A percentile compares a stretch with the other conserved stretches of the same genome.
These are phyloP conservation scores for Heliocidaris erythrogramma DNA, from an alignment of 35 echinoderm and acorn worm species.

Conservation along the genomic window DNA sequence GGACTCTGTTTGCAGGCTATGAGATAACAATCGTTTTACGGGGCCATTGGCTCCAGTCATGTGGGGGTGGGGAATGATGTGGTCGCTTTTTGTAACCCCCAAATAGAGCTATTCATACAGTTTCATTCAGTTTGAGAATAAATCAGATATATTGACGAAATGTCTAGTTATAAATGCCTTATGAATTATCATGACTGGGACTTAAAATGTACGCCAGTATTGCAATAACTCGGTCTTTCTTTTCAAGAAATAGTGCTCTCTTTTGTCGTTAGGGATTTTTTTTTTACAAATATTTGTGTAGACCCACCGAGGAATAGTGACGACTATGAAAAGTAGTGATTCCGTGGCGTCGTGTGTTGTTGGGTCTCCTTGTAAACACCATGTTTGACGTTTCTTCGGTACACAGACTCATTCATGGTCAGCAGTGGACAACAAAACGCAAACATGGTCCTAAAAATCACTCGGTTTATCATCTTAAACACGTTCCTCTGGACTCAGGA, in stretches of 20 bases:
- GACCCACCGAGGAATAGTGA: no score
- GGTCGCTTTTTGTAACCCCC: neutral
- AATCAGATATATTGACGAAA: no score
- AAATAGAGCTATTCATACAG: neutral
- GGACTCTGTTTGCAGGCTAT: neutral
- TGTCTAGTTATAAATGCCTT: neutral
- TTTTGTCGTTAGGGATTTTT: no score
- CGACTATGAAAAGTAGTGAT: neutral
- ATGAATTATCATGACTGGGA: neutral
- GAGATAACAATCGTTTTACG: slow-evolving; percentile 37
- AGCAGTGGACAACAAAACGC: neutral
- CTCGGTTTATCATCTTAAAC: slow-evolving; percentile 24
- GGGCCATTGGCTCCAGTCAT: slow-evolving; percentile 12
- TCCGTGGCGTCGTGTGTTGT: neutral
- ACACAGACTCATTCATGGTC: neutral
- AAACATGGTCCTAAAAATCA: slow-evolving; percentile 11
- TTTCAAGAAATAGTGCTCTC: no score
- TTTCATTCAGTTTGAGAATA: neutral
- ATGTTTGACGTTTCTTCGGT: neutral
- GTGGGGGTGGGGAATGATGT: neutral
- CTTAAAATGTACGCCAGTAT: neutral
- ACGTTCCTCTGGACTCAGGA: neutral
- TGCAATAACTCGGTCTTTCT: no score
- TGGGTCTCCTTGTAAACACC: neutral
- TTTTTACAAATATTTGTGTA: no score